Evolutionary conservation across 2,797 vertebrate species (phyloP).

Genomic region (Rhinophrynus dorsalis): DNA sequence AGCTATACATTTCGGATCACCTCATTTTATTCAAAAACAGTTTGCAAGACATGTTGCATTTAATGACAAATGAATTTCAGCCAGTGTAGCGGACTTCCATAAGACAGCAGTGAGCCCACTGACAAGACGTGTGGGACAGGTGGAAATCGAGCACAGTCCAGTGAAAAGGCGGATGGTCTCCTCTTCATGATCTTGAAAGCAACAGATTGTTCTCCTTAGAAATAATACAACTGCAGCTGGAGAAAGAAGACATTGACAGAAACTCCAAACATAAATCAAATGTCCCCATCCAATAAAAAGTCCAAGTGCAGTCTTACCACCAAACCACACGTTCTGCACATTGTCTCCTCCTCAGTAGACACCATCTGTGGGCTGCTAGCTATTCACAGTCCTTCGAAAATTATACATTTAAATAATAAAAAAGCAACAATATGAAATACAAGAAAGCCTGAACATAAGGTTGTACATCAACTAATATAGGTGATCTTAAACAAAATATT

Average conservation of each 20-base stretch:
- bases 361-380: background rate
- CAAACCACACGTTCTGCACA: background rate
- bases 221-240: constrained; percentile 69
- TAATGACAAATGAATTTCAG: background rate
- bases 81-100: background rate
- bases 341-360: background rate
- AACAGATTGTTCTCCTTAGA: constrained; percentile 69
- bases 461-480: background rate
- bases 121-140: background rate
- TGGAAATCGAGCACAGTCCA: background rate
- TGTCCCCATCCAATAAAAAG: background rate
- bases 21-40: background rate
- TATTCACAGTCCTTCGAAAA: background rate
- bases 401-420: background rate
- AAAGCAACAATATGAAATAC: background rate
- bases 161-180: too few species aligned
- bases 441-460: background rate
- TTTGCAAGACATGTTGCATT: background rate
- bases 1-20: background rate
- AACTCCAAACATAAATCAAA: too few species aligned
- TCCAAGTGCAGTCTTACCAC: background rate
- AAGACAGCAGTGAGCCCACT: background rate
- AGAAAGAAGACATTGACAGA: constrained; percentile 43
- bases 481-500: background rate
- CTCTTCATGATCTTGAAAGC: background rate